Conservation (phyloP, 2,888 invertebrate genomes). For the Quadroppia sp. region DNA sequence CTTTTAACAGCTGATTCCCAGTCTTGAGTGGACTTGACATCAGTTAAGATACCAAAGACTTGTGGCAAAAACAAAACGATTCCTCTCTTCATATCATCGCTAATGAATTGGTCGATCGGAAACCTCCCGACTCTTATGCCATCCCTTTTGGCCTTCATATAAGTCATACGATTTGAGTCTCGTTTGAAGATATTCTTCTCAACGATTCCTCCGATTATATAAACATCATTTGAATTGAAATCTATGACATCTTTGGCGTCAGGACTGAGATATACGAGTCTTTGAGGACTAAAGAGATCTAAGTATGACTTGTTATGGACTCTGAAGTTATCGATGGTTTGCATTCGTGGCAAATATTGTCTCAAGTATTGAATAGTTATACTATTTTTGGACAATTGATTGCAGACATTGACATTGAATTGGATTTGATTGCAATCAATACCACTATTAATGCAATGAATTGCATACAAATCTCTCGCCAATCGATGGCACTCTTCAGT, state of each 20-base stretch:
- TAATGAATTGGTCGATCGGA: slow-evolving; percentile 2
- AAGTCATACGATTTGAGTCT: background rate
- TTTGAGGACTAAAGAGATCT: background rate
- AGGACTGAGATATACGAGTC: slow-evolving; percentile 21
- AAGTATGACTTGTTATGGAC: slow-evolving; percentile 1
- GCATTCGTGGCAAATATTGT: slow-evolving; percentile 3
- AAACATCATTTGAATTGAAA: background rate
- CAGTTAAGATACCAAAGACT: slow-evolving; percentile 12
- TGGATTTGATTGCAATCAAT: background rate
- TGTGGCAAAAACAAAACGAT: slow-evolving; percentile 26
- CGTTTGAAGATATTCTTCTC: background rate
- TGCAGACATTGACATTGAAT: background rate
- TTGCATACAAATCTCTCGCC: background rate
- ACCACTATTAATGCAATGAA: background rate
- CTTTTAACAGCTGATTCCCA: background rate
- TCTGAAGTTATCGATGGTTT: background rate
- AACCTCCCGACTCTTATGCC: background rate
- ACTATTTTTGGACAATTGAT: background rate
- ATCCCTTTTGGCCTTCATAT: background rate
- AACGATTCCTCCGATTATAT: slow-evolving; percentile 26
- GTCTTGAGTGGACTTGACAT: background rate
- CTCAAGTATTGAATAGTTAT: slow-evolving; percentile 1
- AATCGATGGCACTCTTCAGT: slow-evolving; percentile 10
- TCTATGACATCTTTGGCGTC: background rate
- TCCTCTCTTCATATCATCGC: background rate